Conservation (phyloP, 37 sponge, comb jelly and placozoan species). For the Petrosia ficiformis region DNA sequence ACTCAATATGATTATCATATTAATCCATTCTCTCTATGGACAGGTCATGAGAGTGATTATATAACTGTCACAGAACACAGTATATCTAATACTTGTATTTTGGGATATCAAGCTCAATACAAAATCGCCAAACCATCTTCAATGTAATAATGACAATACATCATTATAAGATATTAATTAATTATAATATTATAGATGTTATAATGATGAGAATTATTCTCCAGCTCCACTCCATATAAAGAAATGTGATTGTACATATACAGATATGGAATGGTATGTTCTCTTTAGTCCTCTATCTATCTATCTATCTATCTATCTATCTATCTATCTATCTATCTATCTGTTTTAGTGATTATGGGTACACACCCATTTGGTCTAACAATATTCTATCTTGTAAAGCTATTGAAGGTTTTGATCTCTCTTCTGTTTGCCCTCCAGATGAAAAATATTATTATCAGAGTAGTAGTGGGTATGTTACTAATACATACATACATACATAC, state of each 20-base stretch:
- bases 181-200: constrained; percentile 28
- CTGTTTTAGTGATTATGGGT: constrained; percentile 49
- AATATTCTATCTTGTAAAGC: background rate
- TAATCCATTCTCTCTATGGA: background rate
- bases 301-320: background rate
- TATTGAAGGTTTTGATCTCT: background rate
- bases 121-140: constrained; percentile 27
- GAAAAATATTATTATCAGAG: constrained; percentile 16
- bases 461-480: constrained; percentile 24
- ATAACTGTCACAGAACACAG: constrained; percentile 16
- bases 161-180: too few relatives aligned
- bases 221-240: constrained; percentile 5
- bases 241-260: constrained; percentile 12
- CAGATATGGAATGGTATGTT: constrained; percentile 58
- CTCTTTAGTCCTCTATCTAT: background rate
- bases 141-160: constrained; percentile 23
- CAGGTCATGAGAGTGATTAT: constrained; percentile 39
- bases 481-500: too few relatives aligned
- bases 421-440: constrained; percentile 40
- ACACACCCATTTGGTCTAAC: background rate
- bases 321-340: background rate
- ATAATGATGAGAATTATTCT: constrained; percentile 39
- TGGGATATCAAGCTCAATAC: constrained; percentile 31
- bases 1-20: background rate
- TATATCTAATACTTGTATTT: constrained; percentile 6